A percentile compares a stretch with the other conserved stretches of the same genome.
phyloP scores from a whole-genome alignment of 1,140 invertebrate genomes.

The Drosophila guanche region DNA sequence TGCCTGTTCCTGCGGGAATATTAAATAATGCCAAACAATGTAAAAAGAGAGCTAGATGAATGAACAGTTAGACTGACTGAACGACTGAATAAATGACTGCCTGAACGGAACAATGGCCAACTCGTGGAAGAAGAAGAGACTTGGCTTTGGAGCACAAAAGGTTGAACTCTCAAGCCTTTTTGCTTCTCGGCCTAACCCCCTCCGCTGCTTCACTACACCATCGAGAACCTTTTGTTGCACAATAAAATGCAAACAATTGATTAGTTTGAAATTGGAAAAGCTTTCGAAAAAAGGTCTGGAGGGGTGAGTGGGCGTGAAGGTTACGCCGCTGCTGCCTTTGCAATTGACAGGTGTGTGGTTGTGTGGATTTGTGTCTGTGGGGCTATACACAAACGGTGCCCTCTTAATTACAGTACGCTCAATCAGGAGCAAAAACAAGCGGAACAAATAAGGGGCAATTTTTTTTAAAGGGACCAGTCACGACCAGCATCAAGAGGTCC shows the following conservation, averaged over 20 bases:
- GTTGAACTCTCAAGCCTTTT: constrained; percentile 77
- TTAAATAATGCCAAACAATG: constrained; percentile 75
- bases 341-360: constrained; percentile 74
- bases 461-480: not conserved
- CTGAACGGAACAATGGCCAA: constrained; percentile 43
- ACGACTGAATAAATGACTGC: not conserved
- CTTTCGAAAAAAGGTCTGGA: constrained; percentile 19
- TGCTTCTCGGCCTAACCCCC: constrained; percentile 4
- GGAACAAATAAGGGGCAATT: constrained; percentile 2
- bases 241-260: constrained; percentile 81
- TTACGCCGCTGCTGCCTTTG: constrained; percentile 25
- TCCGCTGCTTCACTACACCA: constrained; percentile 2
- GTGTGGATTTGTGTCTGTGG: not conserved
- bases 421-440: constrained; percentile 24
- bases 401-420: constrained; percentile 54
- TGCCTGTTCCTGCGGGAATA: constrained; percentile 66
- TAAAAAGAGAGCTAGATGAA: constrained; percentile 50
- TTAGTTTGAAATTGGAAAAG: constrained; percentile 79
- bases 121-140: constrained; percentile 14
- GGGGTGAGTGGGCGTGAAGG: constrained; percentile 27
- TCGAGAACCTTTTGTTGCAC: constrained; percentile 65
- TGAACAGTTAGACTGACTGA: constrained; percentile 24
- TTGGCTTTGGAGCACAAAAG: constrained; percentile 64
- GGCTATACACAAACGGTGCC: not conserved
- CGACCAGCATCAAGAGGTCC: too few relatives aligned